These are phyloP conservation scores for Rhinoderma darwinii DNA, from an alignment of 2,113 vertebrate species.

Conservation along the genomic window DNA sequence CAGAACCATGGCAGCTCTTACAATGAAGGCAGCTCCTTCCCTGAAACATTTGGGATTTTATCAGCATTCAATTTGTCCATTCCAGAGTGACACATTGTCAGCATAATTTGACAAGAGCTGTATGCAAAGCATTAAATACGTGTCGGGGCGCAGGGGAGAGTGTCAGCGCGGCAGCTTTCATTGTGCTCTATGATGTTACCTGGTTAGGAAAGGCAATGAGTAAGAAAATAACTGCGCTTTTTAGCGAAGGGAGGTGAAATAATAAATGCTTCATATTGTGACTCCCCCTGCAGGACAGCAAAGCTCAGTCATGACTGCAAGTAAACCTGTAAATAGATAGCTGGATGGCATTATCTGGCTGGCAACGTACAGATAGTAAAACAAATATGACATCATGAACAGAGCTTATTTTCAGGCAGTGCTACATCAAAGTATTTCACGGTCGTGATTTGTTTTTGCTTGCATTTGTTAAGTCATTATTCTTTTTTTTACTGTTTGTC, in stretches of 20 bases:
- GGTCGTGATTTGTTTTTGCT: not conserved
- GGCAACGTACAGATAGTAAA: not conserved
- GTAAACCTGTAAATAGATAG: not conserved
- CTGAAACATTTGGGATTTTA: conserved; percentile 54
- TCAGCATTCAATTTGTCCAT: conserved; percentile 56
- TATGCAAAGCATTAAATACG: conserved; percentile 57
- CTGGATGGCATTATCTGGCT: not conserved
- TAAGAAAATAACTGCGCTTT: not conserved
- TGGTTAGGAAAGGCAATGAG: conserved; percentile 15
- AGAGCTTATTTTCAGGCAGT: not conserved
- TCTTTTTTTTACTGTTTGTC: too few relatives aligned
- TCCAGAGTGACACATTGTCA: conserved; percentile 52
- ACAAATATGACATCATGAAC: not conserved
- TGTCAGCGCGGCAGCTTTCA: conserved; percentile 5
- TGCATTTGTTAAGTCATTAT: too few relatives aligned
- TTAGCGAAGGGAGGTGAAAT: not conserved
- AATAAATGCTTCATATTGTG: not conserved
- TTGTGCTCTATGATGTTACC: not conserved
- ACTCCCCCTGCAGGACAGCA: not conserved
- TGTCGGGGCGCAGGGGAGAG: conserved; percentile 23
- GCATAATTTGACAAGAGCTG: conserved; percentile 60
- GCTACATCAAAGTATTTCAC: not conserved
- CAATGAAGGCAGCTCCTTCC: conserved; percentile 36
- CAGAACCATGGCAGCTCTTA: conserved; percentile 56
- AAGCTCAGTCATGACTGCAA: not conserved